A percentile compares a stretch with the other conserved stretches of the same genome.
Evolutionary conservation across 2,888 invertebrate species (phyloP).

Genomic region (Harmothoe impar): DNA sequence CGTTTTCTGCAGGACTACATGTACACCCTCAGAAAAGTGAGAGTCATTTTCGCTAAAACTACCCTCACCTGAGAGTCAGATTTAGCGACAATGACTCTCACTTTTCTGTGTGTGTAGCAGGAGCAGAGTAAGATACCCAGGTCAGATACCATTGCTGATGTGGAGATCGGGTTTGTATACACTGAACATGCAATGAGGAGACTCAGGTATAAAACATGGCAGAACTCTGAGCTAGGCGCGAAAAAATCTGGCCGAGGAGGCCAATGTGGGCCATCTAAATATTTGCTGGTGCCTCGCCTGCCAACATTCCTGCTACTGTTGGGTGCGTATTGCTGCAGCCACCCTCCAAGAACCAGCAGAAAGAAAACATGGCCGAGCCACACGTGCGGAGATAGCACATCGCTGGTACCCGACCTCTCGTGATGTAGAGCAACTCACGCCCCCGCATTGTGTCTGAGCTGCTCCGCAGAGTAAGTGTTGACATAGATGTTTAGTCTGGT

Average conservation of each 20-base stretch:
- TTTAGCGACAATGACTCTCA: too few species aligned
- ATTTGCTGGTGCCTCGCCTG: constrained; percentile 19
- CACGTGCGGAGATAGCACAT: neutral
- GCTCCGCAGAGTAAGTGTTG: neutral
- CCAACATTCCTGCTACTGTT: constrained; percentile 35
- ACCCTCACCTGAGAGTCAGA: too few species aligned
- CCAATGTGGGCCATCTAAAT: constrained; percentile 36
- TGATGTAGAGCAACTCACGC: neutral
- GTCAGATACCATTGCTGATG: neutral
- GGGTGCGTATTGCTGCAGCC: neutral
- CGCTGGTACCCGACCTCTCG: neutral
- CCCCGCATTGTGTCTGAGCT: neutral
- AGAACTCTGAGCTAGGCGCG: neutral
- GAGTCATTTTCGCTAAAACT: too few species aligned
- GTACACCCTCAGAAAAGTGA: too few species aligned
- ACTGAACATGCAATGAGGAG: neutral
- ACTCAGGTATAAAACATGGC: constrained; percentile 12
- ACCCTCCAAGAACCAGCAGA: neutral
- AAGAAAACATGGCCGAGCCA: neutral
- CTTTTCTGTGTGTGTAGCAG: too few species aligned
- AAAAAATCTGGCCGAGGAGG: neutral
- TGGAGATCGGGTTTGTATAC: neutral
- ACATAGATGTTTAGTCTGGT: neutral
- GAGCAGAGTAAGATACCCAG: too few species aligned
- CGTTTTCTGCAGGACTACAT: too few species aligned